Conservation (phyloP, 2,888 invertebrate genomes). For the Neria commutata region DNA sequence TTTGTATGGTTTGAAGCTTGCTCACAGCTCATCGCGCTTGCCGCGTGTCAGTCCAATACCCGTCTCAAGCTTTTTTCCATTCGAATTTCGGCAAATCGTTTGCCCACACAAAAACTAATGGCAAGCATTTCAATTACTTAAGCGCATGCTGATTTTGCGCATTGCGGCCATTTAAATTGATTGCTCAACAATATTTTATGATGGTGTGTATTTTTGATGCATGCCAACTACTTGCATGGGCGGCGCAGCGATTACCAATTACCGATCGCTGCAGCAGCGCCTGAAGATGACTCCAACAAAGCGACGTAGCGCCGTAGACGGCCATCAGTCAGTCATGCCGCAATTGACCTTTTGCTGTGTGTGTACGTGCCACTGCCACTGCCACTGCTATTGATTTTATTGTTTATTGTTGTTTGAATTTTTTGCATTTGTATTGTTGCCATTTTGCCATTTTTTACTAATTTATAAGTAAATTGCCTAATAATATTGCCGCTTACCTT, state of each 20-base stretch:
- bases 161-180: background rate
- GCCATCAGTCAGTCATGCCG: background rate
- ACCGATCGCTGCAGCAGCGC: too few species aligned
- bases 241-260: background rate
- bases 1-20: background rate
- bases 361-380: background rate
- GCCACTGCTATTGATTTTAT: background rate
- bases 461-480: too few species aligned
- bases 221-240: background rate
- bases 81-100: too few species aligned
- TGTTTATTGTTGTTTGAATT: too few species aligned
- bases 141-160: background rate
- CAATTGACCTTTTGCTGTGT: background rate
- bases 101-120: background rate
- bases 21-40: background rate
- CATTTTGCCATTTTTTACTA: too few species aligned
- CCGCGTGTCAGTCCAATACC: background rate
- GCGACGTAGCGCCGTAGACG: too few species aligned
- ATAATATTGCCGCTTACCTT: too few species aligned
- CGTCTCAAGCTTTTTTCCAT: background rate
- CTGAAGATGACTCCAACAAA: too few species aligned
- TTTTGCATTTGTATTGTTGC: too few species aligned
- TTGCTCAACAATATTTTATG: background rate
- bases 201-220: too few species aligned
- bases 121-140: slow-evolving; percentile 4